phyloP scores from a whole-genome alignment of 1,140 invertebrate species.

The Asobara japonica region DNA sequence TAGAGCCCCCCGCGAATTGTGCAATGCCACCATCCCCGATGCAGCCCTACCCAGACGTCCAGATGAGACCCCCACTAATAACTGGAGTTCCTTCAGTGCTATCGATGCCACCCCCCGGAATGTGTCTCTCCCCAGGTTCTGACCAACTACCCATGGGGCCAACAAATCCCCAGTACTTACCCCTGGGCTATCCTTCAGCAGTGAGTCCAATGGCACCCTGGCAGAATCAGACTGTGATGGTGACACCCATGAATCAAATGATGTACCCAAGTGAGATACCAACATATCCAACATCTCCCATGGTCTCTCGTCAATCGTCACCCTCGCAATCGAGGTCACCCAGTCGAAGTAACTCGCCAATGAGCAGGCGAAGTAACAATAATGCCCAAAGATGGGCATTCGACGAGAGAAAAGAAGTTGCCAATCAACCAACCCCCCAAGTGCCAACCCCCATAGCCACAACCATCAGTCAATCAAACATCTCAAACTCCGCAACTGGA shows the following conservation, averaged over 20 bases:
- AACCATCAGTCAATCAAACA: slow-evolving; percentile 52
- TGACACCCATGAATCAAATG: slow-evolving; percentile 55
- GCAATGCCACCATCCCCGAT: slow-evolving; percentile 58
- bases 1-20: slow-evolving; percentile 54
- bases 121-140: slow-evolving; percentile 54
- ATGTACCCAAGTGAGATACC: slow-evolving; percentile 59
- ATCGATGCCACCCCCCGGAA: slow-evolving; percentile 58
- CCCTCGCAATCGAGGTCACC: slow-evolving; percentile 64
- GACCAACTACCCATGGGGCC: slow-evolving; percentile 60
- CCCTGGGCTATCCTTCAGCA: slow-evolving; percentile 59
- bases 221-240: slow-evolving; percentile 58
- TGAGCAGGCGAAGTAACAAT: slow-evolving; percentile 44
- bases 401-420: slow-evolving; percentile 8
- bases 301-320: slow-evolving; percentile 65
- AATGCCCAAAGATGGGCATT: slow-evolving; percentile 37
- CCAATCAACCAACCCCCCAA: neutral
- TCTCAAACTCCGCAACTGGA: slow-evolving; percentile 45
- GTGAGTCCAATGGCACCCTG: slow-evolving; percentile 60
- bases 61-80: slow-evolving; percentile 56
- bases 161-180: slow-evolving; percentile 53
- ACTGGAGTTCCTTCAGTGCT: slow-evolving; percentile 57
- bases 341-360: slow-evolving; percentile 63
- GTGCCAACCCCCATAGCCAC: slow-evolving; percentile 51
- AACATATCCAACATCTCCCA: slow-evolving; percentile 61
- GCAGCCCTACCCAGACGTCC: slow-evolving; percentile 59